Conservation (phyloP, 2,888 invertebrate species). For the Octonoba sinensis region DNA sequence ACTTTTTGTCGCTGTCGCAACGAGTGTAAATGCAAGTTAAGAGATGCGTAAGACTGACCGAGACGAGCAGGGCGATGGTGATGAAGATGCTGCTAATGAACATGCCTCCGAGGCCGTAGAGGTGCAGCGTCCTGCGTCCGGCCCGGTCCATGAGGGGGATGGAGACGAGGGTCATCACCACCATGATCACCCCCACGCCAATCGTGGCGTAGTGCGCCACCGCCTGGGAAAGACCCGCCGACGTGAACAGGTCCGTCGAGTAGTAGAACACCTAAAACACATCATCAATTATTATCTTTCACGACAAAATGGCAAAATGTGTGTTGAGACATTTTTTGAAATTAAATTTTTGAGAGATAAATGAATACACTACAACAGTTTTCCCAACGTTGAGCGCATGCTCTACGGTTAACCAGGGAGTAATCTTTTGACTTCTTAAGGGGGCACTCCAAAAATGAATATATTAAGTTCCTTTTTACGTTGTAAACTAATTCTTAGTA, state of each 20-base stretch:
- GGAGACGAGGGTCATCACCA: constrained; percentile 95
- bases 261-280: constrained; percentile 90
- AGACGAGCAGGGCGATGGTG: constrained; percentile 95
- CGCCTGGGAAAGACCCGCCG: constrained; percentile 88
- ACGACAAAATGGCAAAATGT: background rate
- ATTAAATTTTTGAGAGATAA: too few relatives aligned
- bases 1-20: too few relatives aligned
- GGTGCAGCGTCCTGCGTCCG: constrained; percentile 91
- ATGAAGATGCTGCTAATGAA: constrained; percentile 98
- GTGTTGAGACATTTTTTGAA: too few relatives aligned
- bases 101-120: constrained; percentile 94
- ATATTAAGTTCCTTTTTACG: too few relatives aligned
- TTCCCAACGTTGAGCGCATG: too few relatives aligned
- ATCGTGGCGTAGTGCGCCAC: constrained; percentile 96
- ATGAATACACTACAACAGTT: too few relatives aligned
- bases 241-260: constrained; percentile 91
- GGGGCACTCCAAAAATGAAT: too few relatives aligned
- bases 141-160: constrained; percentile 96
- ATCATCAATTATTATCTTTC: background rate
- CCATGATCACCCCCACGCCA: constrained; percentile 95
- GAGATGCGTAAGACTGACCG: constrained; percentile 85
- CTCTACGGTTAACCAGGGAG: too few relatives aligned
- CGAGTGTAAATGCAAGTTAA: too few relatives aligned
- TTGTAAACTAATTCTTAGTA: too few relatives aligned
- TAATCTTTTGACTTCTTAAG: too few relatives aligned